phyloP scores from a whole-genome alignment of 2,888 invertebrate genomes.

The Herminia tarsipennalis region DNA sequence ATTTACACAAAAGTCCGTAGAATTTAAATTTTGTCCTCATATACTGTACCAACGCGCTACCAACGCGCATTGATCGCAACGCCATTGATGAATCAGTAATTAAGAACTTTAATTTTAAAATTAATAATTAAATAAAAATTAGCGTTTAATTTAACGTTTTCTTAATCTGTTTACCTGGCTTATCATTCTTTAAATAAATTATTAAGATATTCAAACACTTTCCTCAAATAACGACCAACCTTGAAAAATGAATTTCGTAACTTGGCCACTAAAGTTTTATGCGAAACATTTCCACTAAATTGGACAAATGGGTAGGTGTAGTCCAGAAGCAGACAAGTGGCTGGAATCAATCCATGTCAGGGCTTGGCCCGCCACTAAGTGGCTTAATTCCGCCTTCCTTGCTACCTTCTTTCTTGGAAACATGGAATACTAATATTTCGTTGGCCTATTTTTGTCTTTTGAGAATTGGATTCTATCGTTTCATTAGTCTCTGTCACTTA shows the following conservation, averaged over 20 bases:
- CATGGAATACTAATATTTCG: no score
- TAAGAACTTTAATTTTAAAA: no score
- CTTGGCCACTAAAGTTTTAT: not conserved
- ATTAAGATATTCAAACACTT: not conserved
- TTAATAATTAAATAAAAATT: no score
- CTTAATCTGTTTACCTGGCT: not conserved
- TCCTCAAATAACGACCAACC: not conserved
- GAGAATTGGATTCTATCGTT: no score
- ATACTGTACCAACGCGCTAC: no score
- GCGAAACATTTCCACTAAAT: conserved; percentile 26
- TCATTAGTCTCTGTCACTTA: no score
- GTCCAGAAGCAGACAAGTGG: conserved; percentile 41
- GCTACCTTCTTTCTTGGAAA: conserved; percentile 55
- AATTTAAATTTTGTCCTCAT: no score
- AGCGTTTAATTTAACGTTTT: not conserved
- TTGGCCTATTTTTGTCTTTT: no score
- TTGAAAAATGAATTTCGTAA: not conserved
- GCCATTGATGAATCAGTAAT: no score
- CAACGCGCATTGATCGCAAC: no score
- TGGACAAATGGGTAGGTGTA: conserved; percentile 17
- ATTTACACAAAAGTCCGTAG: no score
- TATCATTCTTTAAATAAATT: not conserved
- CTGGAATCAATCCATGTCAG: conserved; percentile 72
- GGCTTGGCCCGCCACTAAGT: conserved; percentile 60
- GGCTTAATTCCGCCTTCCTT: conserved; percentile 62